These are phyloP conservation scores for Seriola aureovittata DNA, from an alignment of 2,113 vertebrate genomes.

Conservation along the genomic window DNA sequence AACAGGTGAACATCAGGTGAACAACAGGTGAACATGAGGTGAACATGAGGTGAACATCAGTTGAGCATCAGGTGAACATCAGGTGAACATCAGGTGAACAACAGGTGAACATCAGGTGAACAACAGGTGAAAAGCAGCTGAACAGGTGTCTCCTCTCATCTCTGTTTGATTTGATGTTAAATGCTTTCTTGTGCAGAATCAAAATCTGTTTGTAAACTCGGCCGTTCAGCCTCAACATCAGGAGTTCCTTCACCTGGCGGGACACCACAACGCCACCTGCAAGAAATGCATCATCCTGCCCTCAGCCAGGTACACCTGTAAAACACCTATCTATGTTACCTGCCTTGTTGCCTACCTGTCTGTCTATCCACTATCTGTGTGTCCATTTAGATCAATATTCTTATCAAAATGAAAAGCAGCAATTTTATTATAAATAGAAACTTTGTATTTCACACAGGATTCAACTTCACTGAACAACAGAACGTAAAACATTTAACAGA, in stretches of 20 bases:
- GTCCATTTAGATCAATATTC: neutral
- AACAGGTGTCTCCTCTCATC: conserved; percentile 52
- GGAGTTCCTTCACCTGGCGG: conserved; percentile 91
- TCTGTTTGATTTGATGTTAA: neutral
- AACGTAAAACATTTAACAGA: conserved; percentile 29
- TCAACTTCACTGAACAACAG: conserved; percentile 37
- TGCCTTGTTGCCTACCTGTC: conserved; percentile 73
- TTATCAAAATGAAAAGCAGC: neutral
- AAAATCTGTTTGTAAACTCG: conserved; percentile 90
- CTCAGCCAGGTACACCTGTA: conserved; percentile 90
- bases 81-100: neutral
- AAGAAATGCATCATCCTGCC: conserved; percentile 84
- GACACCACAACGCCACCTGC: conserved; percentile 88
- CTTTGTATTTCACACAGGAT: conserved; percentile 55
- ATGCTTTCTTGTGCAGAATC: conserved; percentile 82
- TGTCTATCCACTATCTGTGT: neutral
- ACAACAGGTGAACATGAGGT: no score
- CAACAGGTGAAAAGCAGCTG: conserved; percentile 53
- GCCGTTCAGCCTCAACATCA: conserved; percentile 93
- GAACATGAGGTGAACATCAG: no score
- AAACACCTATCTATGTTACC: conserved; percentile 78
- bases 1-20: no score
- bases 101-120: neutral
- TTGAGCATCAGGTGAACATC: neutral
- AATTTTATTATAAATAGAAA: conserved; percentile 3